Evolutionary conservation across 2,888 invertebrate species (phyloP), one percentile per base, ranked within the genome.

Genomic region (Tromatobia lineatoria): DNA sequence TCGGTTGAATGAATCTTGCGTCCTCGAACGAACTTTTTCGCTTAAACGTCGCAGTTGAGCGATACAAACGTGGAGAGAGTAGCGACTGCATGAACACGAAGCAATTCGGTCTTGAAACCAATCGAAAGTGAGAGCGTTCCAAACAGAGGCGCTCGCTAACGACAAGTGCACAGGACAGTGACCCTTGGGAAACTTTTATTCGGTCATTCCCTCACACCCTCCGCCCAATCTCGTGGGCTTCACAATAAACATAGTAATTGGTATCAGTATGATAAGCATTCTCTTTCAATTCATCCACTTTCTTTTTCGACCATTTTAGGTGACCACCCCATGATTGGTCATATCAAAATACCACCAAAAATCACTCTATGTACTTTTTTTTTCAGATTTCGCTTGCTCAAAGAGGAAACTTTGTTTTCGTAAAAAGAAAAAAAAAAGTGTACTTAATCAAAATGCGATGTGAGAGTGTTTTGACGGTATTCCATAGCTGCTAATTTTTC

Each of bases 71-170:
- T n/a, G 52, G 66, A 67, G 54, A 67, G 66, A 54, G 64, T 2
- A 38, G 54, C 15, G 18, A 75, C 66, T 54, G 25, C 7, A 54
- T 25, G n/a, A 11, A 11, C 1, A 10, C n/a, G 52, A 73, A 52
- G 59, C 73, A 45, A 59, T 78, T 82, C 15, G 50, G 20, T 61
- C 73, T 18, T 67, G 59, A 67, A 69, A 34, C 59, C 34, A 42
- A 66, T 59, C 77, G 71, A 82, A 66, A 77, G 76, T 71, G 81
- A 82, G 66, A 71, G 66, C 74, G 45, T 7, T 67, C 23, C 61
- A 7, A 20, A n/a, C 42, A 54, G 70, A 45, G 64, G 42, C 66
- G 23, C 64, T 66, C 57, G 57, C 50, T 67, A 52, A 59, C 66
- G 42, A 67, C 67, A 34, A 25, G 64, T 57, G 38, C 59, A 20